These are phyloP conservation scores for Hymenochirus boettgeri DNA, from an alignment of 2,113 vertebrate genomes.

Conservation along the genomic window DNA sequence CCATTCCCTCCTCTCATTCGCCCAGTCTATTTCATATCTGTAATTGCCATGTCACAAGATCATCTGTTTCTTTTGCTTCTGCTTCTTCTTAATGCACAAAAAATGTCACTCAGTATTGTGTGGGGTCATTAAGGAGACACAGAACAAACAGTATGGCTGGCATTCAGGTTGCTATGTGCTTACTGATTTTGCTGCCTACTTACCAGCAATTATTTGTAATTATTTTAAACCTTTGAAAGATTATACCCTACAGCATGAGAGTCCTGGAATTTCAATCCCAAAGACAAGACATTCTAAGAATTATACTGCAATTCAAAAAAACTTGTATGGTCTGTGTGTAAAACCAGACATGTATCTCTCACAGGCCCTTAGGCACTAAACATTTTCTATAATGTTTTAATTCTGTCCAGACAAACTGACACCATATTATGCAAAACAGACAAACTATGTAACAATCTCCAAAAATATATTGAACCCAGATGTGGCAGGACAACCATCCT, in stretches of 20 bases:
- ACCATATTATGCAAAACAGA: no score
- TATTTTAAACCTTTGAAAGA: background rate
- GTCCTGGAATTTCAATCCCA: no score
- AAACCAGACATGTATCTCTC: no score
- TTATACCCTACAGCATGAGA: background rate
- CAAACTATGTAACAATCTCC: no score
- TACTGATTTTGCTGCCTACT: background rate
- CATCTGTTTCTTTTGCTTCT: constrained; percentile 51
- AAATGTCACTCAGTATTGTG: constrained; percentile 70
- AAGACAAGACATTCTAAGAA: no score
- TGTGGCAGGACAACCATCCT: no score
- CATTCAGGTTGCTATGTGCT: background rate
- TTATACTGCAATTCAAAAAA: no score
- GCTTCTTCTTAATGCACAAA: constrained; percentile 70
- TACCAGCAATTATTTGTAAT: constrained; percentile 11
- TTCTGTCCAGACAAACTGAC: no score
- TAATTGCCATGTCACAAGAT: constrained; percentile 87
- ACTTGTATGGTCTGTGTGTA: no score
- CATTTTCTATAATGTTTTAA: no score
- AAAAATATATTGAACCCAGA: no score
- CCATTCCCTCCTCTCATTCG: constrained; percentile 75
- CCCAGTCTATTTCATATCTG: constrained; percentile 87
- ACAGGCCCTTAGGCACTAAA: no score
- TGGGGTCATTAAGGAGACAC: constrained; percentile 65
- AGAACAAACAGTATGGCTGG: constrained; percentile 38